Evolutionary conservation across 2,888 invertebrate genomes (phyloP).

Genomic region (Notodonta dromedarius): DNA sequence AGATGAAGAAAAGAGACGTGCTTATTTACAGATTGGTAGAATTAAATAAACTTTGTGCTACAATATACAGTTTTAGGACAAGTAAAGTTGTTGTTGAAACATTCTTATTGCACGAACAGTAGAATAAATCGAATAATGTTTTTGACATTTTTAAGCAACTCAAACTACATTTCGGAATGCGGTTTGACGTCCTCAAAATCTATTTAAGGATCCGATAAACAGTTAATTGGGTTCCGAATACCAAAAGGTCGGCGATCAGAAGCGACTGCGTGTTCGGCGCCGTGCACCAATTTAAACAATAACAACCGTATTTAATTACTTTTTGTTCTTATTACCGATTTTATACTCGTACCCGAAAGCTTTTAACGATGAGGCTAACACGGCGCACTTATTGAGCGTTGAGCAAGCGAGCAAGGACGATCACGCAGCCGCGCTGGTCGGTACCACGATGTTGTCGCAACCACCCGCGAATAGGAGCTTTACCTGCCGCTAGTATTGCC

Average conservation of each 20-base stretch:
- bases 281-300: conserved; percentile 57
- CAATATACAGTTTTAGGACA: no score
- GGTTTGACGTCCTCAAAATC: conserved; percentile 3
- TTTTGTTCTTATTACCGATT: conserved; percentile 61
- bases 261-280: conserved; percentile 23
- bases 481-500: conserved; percentile 12
- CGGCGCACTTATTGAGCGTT: conserved; percentile 66
- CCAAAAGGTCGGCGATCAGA: conserved; percentile 64
- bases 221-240: conserved; percentile 41
- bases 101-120: neutral
- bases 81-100: neutral
- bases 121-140: neutral
- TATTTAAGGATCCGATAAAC: conserved; percentile 3
- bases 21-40: no score
- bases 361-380: conserved; percentile 72
- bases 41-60: no score
- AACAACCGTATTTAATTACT: conserved; percentile 65
- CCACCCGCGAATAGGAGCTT: conserved; percentile 37
- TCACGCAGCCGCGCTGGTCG: conserved; percentile 44
- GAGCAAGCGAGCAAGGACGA: conserved; percentile 75
- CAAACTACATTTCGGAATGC: conserved; percentile 1
- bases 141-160: neutral
- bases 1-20: no score
- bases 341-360: conserved; percentile 61
- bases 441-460: conserved; percentile 49